Conservation (phyloP, 92 coral and sea anemone genomes). For the Paramuricea clavata region DNA sequence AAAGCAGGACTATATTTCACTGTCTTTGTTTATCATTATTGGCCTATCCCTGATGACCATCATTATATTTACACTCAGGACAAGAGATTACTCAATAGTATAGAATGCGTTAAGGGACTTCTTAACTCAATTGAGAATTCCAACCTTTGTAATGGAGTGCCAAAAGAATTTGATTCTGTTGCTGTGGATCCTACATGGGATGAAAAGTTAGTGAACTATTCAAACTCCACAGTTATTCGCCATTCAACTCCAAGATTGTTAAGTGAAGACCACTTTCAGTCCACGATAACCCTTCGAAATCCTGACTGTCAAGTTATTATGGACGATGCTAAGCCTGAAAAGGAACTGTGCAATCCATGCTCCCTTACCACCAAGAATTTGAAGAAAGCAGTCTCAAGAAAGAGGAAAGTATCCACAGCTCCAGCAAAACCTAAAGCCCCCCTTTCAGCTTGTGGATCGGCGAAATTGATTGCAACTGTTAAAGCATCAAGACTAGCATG, state of each 20-base stretch:
- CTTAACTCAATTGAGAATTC: background rate
- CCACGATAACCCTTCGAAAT: background rate
- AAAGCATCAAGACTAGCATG: conserved; percentile 53
- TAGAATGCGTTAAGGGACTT: background rate
- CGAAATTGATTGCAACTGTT: conserved; percentile 52
- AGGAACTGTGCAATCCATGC: background rate
- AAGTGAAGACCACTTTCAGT: background rate
- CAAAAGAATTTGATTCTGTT: background rate
- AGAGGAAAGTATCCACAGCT: background rate
- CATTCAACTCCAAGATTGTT: background rate
- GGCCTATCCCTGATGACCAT: conserved; percentile 5
- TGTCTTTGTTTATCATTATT: background rate
- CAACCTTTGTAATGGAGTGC: background rate
- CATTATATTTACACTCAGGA: background rate
- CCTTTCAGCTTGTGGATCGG: conserved; percentile 48
- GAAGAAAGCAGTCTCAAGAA: background rate
- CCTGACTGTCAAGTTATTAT: background rate
- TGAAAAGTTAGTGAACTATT: background rate
- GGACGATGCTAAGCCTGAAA: background rate
- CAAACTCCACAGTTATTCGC: background rate
- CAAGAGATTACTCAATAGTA: background rate
- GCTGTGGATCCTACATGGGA: conserved; percentile 8
- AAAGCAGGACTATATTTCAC: background rate
- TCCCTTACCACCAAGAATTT: background rate
- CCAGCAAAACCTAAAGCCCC: conserved; percentile 59